Percentiles rank a stretch among this genome's conserved stretches.
Evolutionary conservation across 2,797 vertebrate species (phyloP).

Genomic region (Babyrousa celebensis): DNA sequence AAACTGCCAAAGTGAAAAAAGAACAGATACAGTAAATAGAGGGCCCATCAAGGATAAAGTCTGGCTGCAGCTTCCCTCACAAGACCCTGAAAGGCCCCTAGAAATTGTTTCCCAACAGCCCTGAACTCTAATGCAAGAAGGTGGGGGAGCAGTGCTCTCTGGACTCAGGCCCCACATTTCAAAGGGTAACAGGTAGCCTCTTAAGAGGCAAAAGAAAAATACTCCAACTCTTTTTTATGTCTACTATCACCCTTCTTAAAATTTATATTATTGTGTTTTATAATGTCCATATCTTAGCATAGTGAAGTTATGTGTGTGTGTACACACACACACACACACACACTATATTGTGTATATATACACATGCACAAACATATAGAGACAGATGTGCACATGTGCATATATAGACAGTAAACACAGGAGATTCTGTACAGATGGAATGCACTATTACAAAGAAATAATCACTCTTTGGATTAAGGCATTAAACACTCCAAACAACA

Average conservation of each 20-base stretch:
- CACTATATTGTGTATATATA: background rate
- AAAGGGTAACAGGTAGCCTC: background rate
- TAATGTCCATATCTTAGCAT: background rate
- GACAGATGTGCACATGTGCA: background rate
- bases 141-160: background rate
- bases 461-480: background rate
- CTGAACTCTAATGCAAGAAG: background rate
- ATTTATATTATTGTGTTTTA: background rate
- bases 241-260: constrained; percentile 3
- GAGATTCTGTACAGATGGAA: background rate
- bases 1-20: background rate
- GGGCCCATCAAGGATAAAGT: background rate
- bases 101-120: background rate
- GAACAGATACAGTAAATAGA: background rate
- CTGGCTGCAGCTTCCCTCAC: background rate
- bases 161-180: background rate
- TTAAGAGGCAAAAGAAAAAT: background rate
- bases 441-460: background rate
- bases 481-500: background rate
- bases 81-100: background rate
- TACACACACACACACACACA: background rate
- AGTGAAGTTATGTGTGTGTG: background rate
- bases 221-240: background rate
- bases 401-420: background rate
- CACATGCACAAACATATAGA: background rate